These are phyloP conservation scores for Astur gentilis DNA, from an alignment of 2,113 vertebrate species.

Conservation along the genomic window DNA sequence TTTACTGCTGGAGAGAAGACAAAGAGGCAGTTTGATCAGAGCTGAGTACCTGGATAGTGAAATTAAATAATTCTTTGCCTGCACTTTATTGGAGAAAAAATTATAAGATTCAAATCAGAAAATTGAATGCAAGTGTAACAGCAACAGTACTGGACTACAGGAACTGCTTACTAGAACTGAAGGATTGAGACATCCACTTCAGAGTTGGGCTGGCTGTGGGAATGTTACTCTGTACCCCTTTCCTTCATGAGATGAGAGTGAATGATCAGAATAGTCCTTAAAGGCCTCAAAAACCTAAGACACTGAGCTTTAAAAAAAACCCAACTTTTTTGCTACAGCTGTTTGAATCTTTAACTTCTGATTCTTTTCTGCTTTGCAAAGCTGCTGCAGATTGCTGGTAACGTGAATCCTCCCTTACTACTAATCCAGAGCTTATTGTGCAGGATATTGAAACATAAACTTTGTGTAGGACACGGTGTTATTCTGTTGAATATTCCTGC, in stretches of 20 bases:
- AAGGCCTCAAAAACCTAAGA: neutral
- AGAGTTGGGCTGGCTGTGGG: neutral
- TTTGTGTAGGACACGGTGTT: neutral
- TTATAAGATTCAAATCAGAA: neutral
- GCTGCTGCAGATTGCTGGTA: neutral
- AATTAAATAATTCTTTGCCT: neutral
- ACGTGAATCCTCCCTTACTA: neutral
- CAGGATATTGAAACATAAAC: neutral
- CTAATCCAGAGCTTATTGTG: neutral
- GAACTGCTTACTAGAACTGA: neutral
- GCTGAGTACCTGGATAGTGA: neutral
- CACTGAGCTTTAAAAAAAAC: neutral
- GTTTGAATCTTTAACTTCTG: neutral
- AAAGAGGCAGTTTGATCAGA: neutral
- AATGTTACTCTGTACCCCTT: neutral
- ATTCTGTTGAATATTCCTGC: neutral
- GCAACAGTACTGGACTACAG: neutral
- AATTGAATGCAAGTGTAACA: neutral
- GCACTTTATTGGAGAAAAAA: neutral
- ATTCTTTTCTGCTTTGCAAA: neutral
- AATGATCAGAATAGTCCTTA: neutral
- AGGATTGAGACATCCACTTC: neutral
- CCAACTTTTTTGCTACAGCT: neutral
- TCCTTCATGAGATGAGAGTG: neutral
- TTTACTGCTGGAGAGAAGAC: neutral